Conservation (phyloP, 2,113 vertebrate species). For the Tonatia bakeri region DNA sequence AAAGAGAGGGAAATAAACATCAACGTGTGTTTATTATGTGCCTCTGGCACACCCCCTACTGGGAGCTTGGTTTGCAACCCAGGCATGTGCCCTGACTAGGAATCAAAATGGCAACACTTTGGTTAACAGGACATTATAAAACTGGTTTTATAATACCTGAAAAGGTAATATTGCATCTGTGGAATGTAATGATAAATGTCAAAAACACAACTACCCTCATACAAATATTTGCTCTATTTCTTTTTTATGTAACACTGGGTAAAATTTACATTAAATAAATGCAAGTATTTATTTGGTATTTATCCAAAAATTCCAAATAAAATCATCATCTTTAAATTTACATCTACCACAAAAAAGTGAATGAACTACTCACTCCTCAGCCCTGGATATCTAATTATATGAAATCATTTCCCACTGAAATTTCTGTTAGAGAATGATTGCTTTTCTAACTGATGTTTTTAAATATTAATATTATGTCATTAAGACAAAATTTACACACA, state of each 20-base stretch:
- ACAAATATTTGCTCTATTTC: neutral
- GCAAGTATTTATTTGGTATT: neutral
- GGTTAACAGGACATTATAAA: no score
- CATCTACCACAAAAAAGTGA: neutral
- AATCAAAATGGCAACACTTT: no score
- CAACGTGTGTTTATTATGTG: no score
- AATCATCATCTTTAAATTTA: neutral
- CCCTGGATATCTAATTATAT: neutral
- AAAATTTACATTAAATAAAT: neutral
- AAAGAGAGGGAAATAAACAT: no score
- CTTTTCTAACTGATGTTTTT: neutral
- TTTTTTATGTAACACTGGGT: neutral
- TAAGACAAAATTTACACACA: neutral
- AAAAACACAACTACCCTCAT: neutral
- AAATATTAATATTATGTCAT: neutral
- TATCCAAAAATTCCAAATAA: neutral
- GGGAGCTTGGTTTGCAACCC: no score
- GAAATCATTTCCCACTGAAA: neutral
- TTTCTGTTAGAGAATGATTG: neutral
- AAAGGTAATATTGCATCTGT: neutral
- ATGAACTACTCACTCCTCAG: neutral
- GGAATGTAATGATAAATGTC: neutral
- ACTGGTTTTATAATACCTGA: neutral
- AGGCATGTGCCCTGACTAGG: no score
- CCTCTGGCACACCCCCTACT: no score